phyloP scores from a whole-genome alignment of 2,113 vertebrate genomes.

The Alaudala cheleensis region DNA sequence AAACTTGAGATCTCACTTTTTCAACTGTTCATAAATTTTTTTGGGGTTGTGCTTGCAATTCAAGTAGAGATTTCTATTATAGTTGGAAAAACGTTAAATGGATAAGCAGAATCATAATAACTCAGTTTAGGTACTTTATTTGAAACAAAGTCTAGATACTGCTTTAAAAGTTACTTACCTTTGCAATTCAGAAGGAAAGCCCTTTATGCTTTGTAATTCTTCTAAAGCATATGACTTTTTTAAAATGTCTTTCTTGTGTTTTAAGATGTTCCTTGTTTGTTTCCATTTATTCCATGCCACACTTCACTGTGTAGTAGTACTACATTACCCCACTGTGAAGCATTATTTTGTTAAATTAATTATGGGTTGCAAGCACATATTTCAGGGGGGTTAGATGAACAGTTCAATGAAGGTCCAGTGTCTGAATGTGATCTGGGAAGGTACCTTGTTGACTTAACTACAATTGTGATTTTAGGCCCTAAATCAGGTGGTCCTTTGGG shows the following conservation, averaged over 20 bases:
- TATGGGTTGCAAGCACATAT: background rate
- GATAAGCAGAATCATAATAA: background rate
- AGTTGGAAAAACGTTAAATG: background rate
- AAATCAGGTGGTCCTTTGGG: constrained; percentile 98
- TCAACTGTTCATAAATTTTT: background rate
- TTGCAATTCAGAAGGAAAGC: background rate
- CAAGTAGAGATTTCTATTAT: background rate
- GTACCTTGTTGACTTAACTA: constrained; percentile 3
- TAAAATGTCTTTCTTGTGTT: background rate
- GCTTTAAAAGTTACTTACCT: background rate
- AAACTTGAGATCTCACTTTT: background rate
- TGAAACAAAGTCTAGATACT: background rate
- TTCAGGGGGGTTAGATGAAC: background rate
- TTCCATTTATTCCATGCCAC: background rate
- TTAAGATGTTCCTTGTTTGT: background rate
- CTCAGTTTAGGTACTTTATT: background rate
- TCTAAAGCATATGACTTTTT: background rate
- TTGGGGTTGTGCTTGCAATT: background rate
- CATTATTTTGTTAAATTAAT: background rate
- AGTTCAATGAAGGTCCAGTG: background rate
- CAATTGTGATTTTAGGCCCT: constrained; percentile 78
- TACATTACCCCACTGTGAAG: background rate
- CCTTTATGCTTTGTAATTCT: background rate
- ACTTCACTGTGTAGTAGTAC: background rate
- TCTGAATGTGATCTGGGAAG: background rate